Evolutionary conservation across 1,140 invertebrate species (phyloP), one percentile per base, ranked within the genome.

Genomic region (Temnothorax curvispinosus): DNA sequence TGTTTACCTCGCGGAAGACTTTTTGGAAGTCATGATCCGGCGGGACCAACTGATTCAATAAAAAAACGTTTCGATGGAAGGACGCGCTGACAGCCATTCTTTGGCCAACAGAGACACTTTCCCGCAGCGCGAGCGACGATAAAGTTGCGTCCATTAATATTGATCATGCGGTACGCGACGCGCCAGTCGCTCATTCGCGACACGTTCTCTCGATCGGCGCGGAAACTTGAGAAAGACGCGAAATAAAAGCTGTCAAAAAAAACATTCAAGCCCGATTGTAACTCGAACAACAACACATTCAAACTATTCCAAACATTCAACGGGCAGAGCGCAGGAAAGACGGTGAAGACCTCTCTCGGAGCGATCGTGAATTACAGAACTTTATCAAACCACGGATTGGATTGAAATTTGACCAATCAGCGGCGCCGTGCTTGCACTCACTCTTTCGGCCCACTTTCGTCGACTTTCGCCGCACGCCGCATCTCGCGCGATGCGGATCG

Each of bases 21-120:
- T 93, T 93, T n/a, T 92, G 88, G n/a, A 94, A 94, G 2, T 94
- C 93, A 74, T 93, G 89, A 47, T 76, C 90, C 6, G 94, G 91
- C 35, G 91, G 54, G 32, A 94, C 80, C 8, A 91, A 58, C 88
- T 94, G 85, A 18, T 91, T 88, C 9, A 94, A 85, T 27, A 94
- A 81, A 32, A 86, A 74, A 4, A 94, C 87, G 91, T 93, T 94
- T 71, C 86, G 91, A 74, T 94, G 56, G 64, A 94, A 94, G 21
- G 88, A 88, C 11, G 85, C 67, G 47, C 80, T 91, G 27, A 88
- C 9, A 18, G 89, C 52, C 91, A 85, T 87, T 88, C 47, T 27
- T 27, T 41, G 52, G 27, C 27, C 47, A 7, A 35, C 32, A 13
- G 52, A 50, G 50, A 58, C 56, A 21, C 21, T 41, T 56, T 27